Evolutionary conservation across 2,113 vertebrate species (phyloP).

Genomic region (Panthera tigris): DNA sequence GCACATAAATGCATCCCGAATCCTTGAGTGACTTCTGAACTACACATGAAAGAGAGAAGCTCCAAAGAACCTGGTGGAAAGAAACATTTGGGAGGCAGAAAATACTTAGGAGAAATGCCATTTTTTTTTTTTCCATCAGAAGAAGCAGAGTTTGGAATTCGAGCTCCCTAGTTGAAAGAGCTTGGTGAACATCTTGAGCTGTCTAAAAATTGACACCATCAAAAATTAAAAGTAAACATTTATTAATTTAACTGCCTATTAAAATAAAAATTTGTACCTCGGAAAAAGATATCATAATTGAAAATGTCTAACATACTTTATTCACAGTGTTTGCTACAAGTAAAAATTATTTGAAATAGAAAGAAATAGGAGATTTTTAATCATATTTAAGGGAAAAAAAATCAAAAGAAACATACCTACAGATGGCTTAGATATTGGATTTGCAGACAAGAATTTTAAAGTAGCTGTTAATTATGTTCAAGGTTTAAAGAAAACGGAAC

Average conservation of each 20-base stretch:
- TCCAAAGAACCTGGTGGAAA: background rate
- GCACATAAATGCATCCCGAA: background rate
- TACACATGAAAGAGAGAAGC: background rate
- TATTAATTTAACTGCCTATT: background rate
- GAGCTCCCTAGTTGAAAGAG: background rate
- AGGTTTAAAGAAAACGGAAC: background rate
- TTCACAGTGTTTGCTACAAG: background rate
- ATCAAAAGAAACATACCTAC: background rate
- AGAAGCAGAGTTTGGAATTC: background rate
- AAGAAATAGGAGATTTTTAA: background rate
- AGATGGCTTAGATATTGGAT: background rate
- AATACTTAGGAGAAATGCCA: background rate
- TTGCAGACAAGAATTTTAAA: background rate
- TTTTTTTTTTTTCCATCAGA: background rate
- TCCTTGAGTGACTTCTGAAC: background rate
- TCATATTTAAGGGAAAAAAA: background rate
- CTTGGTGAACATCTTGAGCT: background rate
- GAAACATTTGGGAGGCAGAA: background rate
- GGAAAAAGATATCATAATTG: background rate
- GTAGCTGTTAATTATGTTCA: background rate
- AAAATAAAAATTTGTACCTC: background rate
- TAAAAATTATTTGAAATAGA: background rate
- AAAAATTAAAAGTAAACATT: background rate
- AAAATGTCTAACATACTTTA: background rate
- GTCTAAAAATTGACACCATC: background rate